A percentile compares a stretch with the other conserved stretches of the same genome.
These are phyloP conservation scores for Lamproptera curius DNA, from an alignment of 2,888 invertebrate genomes.

Conservation along the genomic window DNA sequence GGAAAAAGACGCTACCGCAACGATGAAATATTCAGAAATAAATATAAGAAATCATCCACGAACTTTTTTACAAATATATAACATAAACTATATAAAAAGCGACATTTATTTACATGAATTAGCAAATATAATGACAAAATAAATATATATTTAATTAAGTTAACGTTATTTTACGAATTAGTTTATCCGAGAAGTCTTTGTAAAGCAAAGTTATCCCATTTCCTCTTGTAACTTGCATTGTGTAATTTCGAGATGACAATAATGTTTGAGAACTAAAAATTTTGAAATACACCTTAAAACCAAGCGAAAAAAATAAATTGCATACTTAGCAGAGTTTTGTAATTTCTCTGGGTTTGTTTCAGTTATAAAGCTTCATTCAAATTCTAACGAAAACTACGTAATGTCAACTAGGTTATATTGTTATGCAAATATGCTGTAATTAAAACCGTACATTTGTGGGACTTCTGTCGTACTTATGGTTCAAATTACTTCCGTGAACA, in stretches of 20 bases:
- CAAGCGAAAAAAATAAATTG: too few relatives aligned
- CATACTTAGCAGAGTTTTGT: too few relatives aligned
- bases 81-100: neutral
- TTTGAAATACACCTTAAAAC: too few relatives aligned
- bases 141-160: too few relatives aligned
- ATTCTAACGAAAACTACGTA: neutral
- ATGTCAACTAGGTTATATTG: slow-evolving; percentile 2
- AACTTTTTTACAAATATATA: neutral
- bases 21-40: neutral
- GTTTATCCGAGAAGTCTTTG: too few relatives aligned
- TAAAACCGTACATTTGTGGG: slow-evolving; percentile 6
- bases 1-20: neutral
- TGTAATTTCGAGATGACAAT: too few relatives aligned
- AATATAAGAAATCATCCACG: neutral
- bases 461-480: neutral
- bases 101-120: too few relatives aligned
- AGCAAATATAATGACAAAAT: too few relatives aligned
- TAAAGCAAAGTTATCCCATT: too few relatives aligned
- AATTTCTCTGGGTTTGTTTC: neutral
- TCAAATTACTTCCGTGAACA: slow-evolving; percentile 6
- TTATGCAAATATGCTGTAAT: slow-evolving; percentile 11
- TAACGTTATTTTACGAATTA: too few relatives aligned
- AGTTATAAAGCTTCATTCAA: neutral
- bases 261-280: too few relatives aligned
- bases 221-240: too few relatives aligned